Conservation (phyloP, 1,140 invertebrate species). For the Wasmannia auropunctata region DNA sequence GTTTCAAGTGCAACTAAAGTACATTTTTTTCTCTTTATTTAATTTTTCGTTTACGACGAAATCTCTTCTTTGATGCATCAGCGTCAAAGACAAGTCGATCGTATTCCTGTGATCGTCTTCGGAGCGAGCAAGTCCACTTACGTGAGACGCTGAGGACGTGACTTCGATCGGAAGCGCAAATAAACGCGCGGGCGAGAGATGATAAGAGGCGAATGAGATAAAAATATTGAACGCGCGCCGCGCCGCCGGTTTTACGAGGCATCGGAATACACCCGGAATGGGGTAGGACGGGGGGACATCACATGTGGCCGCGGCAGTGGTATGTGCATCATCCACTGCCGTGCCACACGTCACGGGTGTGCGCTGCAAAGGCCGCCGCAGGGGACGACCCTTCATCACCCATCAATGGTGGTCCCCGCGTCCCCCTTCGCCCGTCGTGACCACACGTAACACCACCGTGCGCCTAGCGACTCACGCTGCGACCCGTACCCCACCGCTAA, state of each 20-base stretch:
- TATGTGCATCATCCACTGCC: constrained; percentile 66
- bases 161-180: background rate
- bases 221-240: constrained; percentile 26
- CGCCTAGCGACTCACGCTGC: constrained; percentile 70
- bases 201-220: background rate
- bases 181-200: background rate
- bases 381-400: constrained; percentile 80
- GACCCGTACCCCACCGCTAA: constrained; percentile 74
- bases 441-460: constrained; percentile 63
- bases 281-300: constrained; percentile 33
- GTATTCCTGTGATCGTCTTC: background rate
- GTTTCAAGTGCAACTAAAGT: background rate
- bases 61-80: background rate
- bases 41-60: background rate
- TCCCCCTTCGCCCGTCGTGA: constrained; percentile 27
- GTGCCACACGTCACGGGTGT: constrained; percentile 72
- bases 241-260: constrained; percentile 5
- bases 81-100: background rate
- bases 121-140: background rate
- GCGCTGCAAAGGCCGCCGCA: constrained; percentile 72
- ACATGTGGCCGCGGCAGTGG: constrained; percentile 30
- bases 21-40: background rate
- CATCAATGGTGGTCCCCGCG: constrained; percentile 73
- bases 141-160: background rate
- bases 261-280: constrained; percentile 42